phyloP scores from a whole-genome alignment of 2,888 invertebrate species.

The Clivina fossor region DNA sequence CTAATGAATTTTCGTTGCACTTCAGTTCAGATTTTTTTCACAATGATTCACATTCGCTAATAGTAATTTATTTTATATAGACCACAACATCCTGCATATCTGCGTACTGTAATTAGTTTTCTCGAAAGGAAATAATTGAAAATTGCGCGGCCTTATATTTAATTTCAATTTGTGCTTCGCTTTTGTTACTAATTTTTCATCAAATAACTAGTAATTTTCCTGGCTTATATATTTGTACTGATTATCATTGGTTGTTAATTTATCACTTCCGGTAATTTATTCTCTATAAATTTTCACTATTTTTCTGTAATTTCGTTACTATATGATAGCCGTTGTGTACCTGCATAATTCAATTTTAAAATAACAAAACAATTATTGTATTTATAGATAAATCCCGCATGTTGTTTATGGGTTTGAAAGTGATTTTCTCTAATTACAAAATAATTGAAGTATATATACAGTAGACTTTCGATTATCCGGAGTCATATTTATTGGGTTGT shows the following conservation, averaged over 20 bases:
- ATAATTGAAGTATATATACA: no score
- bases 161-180: conserved; percentile 11
- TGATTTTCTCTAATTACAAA: no score
- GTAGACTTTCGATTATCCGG: no score
- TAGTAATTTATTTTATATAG: conserved; percentile 16
- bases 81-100: conserved; percentile 14
- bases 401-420: no score
- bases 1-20: no score
- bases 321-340: no score
- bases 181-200: conserved; percentile 22
- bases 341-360: no score
- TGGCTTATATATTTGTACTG: conserved; percentile 9
- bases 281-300: conserved; percentile 11
- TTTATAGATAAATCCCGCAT: no score
- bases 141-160: conserved; percentile 25
- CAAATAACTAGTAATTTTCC: conserved; percentile 20
- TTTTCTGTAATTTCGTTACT: conserved; percentile 26
- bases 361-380: no score
- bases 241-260: conserved; percentile 13
- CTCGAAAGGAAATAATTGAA: conserved; percentile 12
- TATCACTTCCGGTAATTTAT: conserved; percentile 20
- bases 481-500: no score
- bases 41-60: neutral
- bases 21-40: conserved; percentile 3
- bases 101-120: conserved; percentile 6